These are phyloP conservation scores for Colletes latitarsis DNA, from an alignment of 1,140 invertebrate genomes.

Conservation along the genomic window DNA sequence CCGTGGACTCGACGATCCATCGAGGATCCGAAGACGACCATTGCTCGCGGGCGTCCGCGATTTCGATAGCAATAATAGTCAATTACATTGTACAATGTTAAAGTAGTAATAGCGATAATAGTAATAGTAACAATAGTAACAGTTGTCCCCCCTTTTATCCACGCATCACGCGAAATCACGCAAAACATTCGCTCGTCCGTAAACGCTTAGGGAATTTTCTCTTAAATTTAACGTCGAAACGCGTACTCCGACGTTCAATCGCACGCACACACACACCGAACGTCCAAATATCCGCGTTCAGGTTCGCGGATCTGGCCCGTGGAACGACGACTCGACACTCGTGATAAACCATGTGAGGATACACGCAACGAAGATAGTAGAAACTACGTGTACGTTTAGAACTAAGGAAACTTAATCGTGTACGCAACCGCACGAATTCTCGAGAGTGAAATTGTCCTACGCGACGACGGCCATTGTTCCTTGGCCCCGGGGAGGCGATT, in stretches of 20 bases:
- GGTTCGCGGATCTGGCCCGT: not conserved
- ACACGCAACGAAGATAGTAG: conserved; percentile 56
- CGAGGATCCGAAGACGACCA: not conserved
- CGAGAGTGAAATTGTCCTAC: conserved; percentile 45
- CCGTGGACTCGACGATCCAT: not conserved
- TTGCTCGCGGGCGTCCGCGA: not conserved
- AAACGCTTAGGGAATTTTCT: conserved; percentile 45
- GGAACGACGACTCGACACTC: not conserved
- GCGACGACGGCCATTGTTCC: conserved; percentile 29
- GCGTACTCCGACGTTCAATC: not conserved
- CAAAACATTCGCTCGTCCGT: too few relatives aligned
- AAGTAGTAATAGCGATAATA: conserved; percentile 38
- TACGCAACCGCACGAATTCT: conserved; percentile 52
- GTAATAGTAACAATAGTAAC: conserved; percentile 52
- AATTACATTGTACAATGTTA: conserved; percentile 35
- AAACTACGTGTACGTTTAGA: conserved; percentile 52
- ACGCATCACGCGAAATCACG: not conserved
- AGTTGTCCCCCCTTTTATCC: conserved; percentile 1
- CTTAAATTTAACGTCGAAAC: conserved; percentile 42
- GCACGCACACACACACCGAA: not conserved
- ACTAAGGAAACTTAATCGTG: conserved; percentile 51
- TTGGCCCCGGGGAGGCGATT: conserved; percentile 23
- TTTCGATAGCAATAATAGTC: conserved; percentile 43
- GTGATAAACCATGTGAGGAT: conserved; percentile 40
- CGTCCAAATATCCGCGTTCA: not conserved